Percentiles rank a stretch among this genome's conserved stretches.
phyloP scores from a whole-genome alignment of 2,888 invertebrate species.

The Hemicrepidius hirtus region DNA sequence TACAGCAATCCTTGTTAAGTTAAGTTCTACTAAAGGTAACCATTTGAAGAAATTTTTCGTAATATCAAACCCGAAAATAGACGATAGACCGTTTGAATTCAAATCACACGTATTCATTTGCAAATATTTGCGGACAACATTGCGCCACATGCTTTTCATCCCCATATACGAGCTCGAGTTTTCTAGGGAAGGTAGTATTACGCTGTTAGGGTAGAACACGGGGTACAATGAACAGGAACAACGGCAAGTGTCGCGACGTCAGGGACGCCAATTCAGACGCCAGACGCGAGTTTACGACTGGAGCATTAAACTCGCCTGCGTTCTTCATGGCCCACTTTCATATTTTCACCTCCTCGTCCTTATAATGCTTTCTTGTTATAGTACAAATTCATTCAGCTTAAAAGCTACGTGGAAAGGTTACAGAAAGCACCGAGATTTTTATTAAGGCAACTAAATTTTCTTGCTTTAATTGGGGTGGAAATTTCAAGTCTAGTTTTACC shows the following conservation, averaged over 20 bases:
- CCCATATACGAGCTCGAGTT: constrained; percentile 25
- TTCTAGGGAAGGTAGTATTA: constrained; percentile 43
- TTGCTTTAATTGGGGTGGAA: neutral
- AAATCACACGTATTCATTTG: constrained; percentile 48
- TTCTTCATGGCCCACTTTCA: constrained; percentile 53
- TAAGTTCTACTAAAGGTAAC: neutral
- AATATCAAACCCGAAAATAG: constrained; percentile 29
- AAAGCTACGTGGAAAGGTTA: constrained; percentile 34
- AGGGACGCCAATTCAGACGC: constrained; percentile 59
- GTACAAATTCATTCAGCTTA: constrained; percentile 50
- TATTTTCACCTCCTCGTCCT: constrained; percentile 51
- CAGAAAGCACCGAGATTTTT: constrained; percentile 32
- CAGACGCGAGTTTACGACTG: constrained; percentile 61
- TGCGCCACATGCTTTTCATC: constrained; percentile 43
- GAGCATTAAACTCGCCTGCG: constrained; percentile 58
- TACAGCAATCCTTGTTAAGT: neutral
- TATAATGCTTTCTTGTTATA: constrained; percentile 45
- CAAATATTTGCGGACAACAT: constrained; percentile 46
- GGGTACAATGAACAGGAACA: constrained; percentile 60
- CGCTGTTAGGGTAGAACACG: constrained; percentile 51
- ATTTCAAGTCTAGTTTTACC: too few species aligned
- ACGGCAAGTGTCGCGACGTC: constrained; percentile 61
- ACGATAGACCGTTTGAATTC: constrained; percentile 36
- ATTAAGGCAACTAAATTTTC: constrained; percentile 7
- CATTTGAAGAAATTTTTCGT: constrained; percentile 4